phyloP scores from a whole-genome alignment of 2,113 vertebrate genomes.

The Ailurus styani region DNA sequence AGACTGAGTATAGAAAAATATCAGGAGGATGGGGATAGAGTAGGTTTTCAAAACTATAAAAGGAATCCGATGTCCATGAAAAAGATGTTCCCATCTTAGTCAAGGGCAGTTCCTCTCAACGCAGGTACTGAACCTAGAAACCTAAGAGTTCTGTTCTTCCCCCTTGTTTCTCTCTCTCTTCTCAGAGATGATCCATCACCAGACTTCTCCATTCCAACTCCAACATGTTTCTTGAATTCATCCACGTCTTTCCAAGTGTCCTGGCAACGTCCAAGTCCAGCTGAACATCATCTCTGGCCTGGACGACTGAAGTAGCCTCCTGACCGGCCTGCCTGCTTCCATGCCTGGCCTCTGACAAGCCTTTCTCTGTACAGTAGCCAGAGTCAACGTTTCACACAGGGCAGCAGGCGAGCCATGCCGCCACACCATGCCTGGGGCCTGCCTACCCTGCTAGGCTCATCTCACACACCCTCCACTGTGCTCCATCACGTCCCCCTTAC shows the following conservation, averaged over 20 bases:
- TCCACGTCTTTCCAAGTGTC: not conserved
- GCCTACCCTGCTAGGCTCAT: not conserved
- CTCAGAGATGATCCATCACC: not conserved
- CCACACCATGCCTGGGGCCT: not conserved
- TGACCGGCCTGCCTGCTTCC: not conserved
- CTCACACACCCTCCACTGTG: rapidly evolving
- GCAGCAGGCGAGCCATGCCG: not conserved
- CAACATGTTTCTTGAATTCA: not conserved
- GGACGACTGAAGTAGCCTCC: not conserved
- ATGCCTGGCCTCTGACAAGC: not conserved
- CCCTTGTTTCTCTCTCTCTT: not conserved
- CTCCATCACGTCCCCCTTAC: not conserved
- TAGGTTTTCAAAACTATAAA: not conserved
- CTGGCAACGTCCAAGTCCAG: not conserved
- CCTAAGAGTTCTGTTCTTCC: not conserved
- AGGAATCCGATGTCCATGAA: not conserved
- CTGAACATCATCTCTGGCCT: not conserved
- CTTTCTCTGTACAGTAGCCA: not conserved
- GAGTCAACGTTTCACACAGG: too few species aligned
- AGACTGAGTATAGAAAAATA: not conserved
- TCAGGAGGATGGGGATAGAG: not conserved
- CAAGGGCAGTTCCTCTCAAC: not conserved
- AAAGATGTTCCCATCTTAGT: not conserved
- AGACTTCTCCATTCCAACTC: not conserved
- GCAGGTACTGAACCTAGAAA: not conserved